Conservation (phyloP, 2,797 vertebrate genomes). For the Steatocranus sp. region DNA sequence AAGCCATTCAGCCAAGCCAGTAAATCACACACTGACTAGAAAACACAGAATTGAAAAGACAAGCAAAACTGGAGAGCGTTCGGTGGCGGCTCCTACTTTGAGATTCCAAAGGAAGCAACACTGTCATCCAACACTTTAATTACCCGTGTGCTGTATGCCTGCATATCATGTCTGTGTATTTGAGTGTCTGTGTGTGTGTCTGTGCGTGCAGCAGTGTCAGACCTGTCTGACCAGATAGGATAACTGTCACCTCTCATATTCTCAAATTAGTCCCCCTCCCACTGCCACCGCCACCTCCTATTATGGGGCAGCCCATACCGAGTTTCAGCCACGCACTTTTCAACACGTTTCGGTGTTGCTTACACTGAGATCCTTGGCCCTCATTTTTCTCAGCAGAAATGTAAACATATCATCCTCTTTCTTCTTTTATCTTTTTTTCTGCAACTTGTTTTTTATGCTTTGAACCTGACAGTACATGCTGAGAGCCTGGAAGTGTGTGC, state of each 20-base stretch:
- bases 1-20: neutral
- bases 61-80: slow-evolving; percentile 7
- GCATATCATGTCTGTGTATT: neutral
- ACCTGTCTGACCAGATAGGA: slow-evolving; percentile 55
- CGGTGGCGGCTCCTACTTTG: slow-evolving; percentile 9
- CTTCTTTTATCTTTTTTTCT: neutral
- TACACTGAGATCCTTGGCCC: slow-evolving; percentile 25
- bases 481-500: neutral
- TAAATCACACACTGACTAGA: neutral
- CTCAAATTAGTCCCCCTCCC: slow-evolving; percentile 22
- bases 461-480: neutral
- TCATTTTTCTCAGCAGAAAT: slow-evolving; percentile 10
- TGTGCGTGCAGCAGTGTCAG: slow-evolving; percentile 7
- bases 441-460: slow-evolving; percentile 2
- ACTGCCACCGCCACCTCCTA: neutral
- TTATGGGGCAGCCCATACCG: slow-evolving; percentile 9
- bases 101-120: slow-evolving; percentile 46
- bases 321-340: slow-evolving; percentile 51
- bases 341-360: slow-evolving; percentile 27
- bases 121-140: slow-evolving; percentile 62
- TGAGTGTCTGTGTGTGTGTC: neutral
- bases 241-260: slow-evolving; percentile 56
- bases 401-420: slow-evolving; percentile 32
- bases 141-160: slow-evolving; percentile 8
- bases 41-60: slow-evolving; percentile 2